Evolutionary conservation across 2,888 invertebrate genomes (phyloP).

Genomic region (Noctua fimbriata): DNA sequence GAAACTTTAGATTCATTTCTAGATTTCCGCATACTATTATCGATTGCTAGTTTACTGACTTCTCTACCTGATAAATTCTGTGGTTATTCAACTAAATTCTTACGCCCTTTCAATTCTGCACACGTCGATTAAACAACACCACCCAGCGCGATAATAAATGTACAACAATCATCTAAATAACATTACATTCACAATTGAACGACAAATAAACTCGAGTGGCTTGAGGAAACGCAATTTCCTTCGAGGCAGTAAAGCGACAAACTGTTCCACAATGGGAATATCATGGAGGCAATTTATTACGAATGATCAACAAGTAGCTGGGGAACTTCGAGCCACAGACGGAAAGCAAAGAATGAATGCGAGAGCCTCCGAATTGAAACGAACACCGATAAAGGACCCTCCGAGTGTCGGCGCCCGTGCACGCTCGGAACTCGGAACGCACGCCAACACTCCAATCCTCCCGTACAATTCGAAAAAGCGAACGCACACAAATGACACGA

Average conservation of each 20-base stretch:
- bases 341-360: constrained; percentile 85
- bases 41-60: constrained; percentile 34
- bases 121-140: constrained; percentile 13
- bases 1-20: constrained; percentile 62
- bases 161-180: constrained; percentile 52
- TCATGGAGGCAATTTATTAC: constrained; percentile 90
- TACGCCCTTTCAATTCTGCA: constrained; percentile 18
- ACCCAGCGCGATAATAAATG: constrained; percentile 41
- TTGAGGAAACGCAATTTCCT: constrained; percentile 89
- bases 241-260: constrained; percentile 89
- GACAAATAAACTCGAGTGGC: constrained; percentile 85
- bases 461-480: constrained; percentile 86
- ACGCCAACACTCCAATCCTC: constrained; percentile 86
- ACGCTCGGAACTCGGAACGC: constrained; percentile 79
- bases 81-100: constrained; percentile 14
- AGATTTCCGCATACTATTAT: constrained; percentile 43
- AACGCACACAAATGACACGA: constrained; percentile 90
- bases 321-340: constrained; percentile 81
- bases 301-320: constrained; percentile 90
- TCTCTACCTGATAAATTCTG: constrained; percentile 3
- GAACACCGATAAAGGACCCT: constrained; percentile 81
- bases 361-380: constrained; percentile 75
- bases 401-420: constrained; percentile 74
- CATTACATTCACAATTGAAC: constrained; percentile 71
- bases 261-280: constrained; percentile 89